These are phyloP conservation scores for Branchipolynoe longqiensis DNA, from an alignment of 2,888 invertebrate genomes.

Conservation along the genomic window DNA sequence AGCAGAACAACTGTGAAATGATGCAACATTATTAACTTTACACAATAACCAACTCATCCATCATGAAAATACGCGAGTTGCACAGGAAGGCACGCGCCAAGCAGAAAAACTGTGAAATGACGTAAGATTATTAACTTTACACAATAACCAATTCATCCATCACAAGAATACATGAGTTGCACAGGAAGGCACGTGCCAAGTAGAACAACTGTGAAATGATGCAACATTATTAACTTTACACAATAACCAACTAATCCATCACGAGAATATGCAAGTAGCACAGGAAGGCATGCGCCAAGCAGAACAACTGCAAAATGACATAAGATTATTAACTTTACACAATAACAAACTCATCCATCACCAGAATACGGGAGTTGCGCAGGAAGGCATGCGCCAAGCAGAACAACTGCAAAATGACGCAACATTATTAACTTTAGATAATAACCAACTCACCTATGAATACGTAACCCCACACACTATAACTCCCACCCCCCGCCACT, in stretches of 20 bases:
- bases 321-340: neutral
- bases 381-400: constrained; percentile 80
- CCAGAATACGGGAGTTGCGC: constrained; percentile 74
- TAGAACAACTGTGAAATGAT: constrained; percentile 80
- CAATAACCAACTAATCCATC: constrained; percentile 78
- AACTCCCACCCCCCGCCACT: no score
- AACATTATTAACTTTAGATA: neutral
- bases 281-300: constrained; percentile 79
- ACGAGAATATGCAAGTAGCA: constrained; percentile 73
- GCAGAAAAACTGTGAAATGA: constrained; percentile 75
- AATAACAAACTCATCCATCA: no score
- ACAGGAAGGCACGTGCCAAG: constrained; percentile 79
- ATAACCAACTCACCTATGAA: no score
- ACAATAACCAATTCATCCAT: no score
- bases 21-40: constrained; percentile 57
- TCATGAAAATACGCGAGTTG: constrained; percentile 71
- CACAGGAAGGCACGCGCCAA: constrained; percentile 79
- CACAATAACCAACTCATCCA: no score
- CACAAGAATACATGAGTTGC: constrained; percentile 72
- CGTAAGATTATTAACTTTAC: constrained; percentile 35
- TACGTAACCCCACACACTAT: no score
- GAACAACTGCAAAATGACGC: constrained; percentile 73
- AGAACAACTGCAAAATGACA: constrained; percentile 74
- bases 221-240: no score
- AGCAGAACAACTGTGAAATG: constrained; percentile 77